Evolutionary conservation across 2,113 vertebrate genomes (phyloP).

Genomic region (Perognathus longimembris): DNA sequence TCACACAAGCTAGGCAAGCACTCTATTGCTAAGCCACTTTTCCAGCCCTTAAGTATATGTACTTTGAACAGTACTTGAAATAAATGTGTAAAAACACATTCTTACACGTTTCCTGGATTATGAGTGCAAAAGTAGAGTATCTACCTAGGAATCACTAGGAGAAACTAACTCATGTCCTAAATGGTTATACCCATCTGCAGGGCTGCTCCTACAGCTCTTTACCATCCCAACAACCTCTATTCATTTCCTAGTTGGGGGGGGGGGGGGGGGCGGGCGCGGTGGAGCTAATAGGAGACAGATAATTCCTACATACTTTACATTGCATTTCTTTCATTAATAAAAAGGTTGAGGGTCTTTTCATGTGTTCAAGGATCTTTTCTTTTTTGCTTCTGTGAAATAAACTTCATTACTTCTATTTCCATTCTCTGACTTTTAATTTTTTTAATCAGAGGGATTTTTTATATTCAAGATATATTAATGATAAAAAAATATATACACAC

Average conservation of each 20-base stretch:
- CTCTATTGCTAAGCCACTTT: too few species aligned
- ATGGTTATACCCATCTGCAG: not conserved
- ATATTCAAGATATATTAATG: too few species aligned
- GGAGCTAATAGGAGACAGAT: not conserved
- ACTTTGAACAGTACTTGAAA: not conserved
- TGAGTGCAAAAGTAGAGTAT: not conserved
- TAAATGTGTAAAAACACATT: not conserved
- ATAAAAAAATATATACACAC: too few species aligned
- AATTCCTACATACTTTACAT: not conserved
- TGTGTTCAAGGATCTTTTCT: not conserved
- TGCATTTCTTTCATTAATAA: constrained; percentile 7
- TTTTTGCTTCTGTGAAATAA: constrained; percentile 50
- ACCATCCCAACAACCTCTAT: not conserved
- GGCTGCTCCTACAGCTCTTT: not conserved
- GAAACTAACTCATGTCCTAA: not conserved
- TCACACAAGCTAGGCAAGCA: too few species aligned
- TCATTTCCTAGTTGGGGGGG: not conserved
- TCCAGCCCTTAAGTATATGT: too few species aligned
- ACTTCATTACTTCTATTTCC: not conserved
- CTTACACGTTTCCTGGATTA: not conserved
- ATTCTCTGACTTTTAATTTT: not conserved
- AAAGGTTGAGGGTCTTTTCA: constrained; percentile 21
- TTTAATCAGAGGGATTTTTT: constrained; percentile 5
- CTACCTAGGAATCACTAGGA: not conserved
- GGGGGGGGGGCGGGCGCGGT: too few species aligned